A percentile compares a stretch with the other conserved stretches of the same genome.
Conservation (phyloP, 2,113 vertebrate species). For the Xiphophorus maculatus region DNA sequence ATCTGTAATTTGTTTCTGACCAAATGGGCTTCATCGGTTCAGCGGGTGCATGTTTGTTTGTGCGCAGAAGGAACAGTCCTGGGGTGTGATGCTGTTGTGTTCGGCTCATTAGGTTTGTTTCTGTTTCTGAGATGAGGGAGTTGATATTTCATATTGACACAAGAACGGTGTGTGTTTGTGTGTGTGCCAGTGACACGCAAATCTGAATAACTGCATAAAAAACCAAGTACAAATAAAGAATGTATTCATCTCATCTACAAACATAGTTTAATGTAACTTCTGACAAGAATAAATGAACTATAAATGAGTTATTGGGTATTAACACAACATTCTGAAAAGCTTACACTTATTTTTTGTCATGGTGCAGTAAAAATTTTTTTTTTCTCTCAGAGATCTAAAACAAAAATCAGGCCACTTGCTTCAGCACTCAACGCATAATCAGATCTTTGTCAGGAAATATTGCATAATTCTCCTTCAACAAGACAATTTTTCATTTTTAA, state of each 20-base stretch:
- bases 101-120: neutral
- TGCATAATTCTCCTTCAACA: neutral
- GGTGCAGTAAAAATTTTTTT: neutral
- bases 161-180: no score
- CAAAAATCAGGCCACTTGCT: neutral
- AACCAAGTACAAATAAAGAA: neutral
- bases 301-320: neutral
- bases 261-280: no score
- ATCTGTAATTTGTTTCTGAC: no score
- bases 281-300: neutral
- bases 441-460: neutral
- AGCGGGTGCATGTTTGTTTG: neutral
- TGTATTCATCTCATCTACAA: neutral
- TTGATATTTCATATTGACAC: no score
- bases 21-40: no score
- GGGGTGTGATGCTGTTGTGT: neutral
- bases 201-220: neutral
- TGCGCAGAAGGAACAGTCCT: neutral
- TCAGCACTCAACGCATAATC: constrained; percentile 8
- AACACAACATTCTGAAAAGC: neutral
- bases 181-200: neutral
- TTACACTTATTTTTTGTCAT: no score
- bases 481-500: neutral
- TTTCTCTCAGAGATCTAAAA: neutral
- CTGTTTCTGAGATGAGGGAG: no score